Conservation (phyloP, 2,888 invertebrate genomes). For the Toxonevra muliebris region DNA sequence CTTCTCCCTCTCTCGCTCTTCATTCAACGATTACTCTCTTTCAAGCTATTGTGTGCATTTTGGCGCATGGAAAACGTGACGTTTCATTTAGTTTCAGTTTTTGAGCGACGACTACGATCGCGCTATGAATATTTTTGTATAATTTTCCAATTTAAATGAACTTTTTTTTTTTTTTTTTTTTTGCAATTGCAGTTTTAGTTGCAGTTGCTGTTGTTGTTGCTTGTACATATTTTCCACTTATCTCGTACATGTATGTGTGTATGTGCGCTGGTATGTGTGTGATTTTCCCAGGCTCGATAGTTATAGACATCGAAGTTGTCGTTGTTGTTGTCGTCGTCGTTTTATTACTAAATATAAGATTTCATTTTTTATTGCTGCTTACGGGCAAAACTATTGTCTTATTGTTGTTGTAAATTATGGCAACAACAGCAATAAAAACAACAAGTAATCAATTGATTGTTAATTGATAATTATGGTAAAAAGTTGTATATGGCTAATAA, state of each 20-base stretch:
- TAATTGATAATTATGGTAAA: constrained; percentile 57
- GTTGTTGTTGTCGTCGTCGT: constrained; percentile 16
- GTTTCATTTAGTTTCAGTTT: constrained; percentile 50
- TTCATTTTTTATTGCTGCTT: constrained; percentile 45
- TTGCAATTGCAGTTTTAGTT: not conserved
- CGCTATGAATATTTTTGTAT: constrained; percentile 59
- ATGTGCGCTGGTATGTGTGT: constrained; percentile 12
- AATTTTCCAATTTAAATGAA: constrained; percentile 63
- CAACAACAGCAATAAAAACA: constrained; percentile 37
- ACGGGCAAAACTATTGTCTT: constrained; percentile 23
- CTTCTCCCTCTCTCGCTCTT: not conserved
- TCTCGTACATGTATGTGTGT: constrained; percentile 32
- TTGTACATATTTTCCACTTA: constrained; percentile 3
- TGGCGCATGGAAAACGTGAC: constrained; percentile 62
- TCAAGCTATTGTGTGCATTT: constrained; percentile 34
- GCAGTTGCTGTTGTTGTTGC: constrained; percentile 33
- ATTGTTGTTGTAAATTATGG: constrained; percentile 39
- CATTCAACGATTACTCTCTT: not conserved
- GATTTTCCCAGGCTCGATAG: constrained; percentile 55
- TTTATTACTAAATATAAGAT: not conserved
- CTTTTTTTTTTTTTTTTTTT: constrained; percentile 14
- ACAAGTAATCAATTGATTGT: constrained; percentile 53
- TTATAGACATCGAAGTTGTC: not conserved
- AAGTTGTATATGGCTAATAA: constrained; percentile 3
- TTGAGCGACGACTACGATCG: constrained; percentile 2